These are phyloP conservation scores for Drosophila chauvacae DNA, from an alignment of 1,140 invertebrate species.

Conservation along the genomic window DNA sequence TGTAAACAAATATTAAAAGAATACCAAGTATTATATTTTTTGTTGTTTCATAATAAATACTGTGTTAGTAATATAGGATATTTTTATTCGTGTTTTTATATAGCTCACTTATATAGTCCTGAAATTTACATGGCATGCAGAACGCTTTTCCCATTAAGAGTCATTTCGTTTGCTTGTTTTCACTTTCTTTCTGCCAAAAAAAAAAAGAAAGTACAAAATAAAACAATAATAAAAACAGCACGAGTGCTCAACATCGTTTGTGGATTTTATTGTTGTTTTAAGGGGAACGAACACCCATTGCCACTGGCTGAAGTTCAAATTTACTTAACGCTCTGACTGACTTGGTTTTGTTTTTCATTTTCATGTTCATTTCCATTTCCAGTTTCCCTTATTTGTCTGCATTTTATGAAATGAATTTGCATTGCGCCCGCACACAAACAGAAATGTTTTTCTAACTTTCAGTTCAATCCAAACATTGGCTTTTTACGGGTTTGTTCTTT, in stretches of 20 bases:
- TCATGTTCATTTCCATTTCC: conserved; percentile 11
- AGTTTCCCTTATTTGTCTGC: conserved; percentile 30
- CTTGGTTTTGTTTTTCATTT: conserved; percentile 40
- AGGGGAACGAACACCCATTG: conserved; percentile 17
- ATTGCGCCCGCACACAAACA: conserved; percentile 31
- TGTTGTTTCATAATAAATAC: too few relatives aligned
- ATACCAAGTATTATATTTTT: not conserved
- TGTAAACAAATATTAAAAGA: not conserved
- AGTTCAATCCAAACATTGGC: conserved; percentile 30
- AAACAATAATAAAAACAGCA: conserved; percentile 36
- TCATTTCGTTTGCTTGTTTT: conserved; percentile 33
- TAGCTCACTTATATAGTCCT: not conserved
- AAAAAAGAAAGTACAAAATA: not conserved
- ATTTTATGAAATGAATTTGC: conserved; percentile 51
- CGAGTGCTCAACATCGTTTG: conserved; percentile 19
- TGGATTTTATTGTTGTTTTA: conserved; percentile 43
- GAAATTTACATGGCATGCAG: conserved; percentile 31
- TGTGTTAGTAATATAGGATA: not conserved
- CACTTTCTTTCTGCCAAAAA: conserved; percentile 6
- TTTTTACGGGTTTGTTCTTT: not conserved
- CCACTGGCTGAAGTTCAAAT: conserved; percentile 40
- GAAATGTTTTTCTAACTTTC: conserved; percentile 23
- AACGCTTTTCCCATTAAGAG: conserved; percentile 41
- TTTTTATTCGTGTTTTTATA: not conserved
- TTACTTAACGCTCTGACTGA: conserved; percentile 37